A percentile compares a stretch with the other conserved stretches of the same genome.
Conservation (phyloP, 2,888 invertebrate species). For the Caenorhabditis macrosperma region DNA sequence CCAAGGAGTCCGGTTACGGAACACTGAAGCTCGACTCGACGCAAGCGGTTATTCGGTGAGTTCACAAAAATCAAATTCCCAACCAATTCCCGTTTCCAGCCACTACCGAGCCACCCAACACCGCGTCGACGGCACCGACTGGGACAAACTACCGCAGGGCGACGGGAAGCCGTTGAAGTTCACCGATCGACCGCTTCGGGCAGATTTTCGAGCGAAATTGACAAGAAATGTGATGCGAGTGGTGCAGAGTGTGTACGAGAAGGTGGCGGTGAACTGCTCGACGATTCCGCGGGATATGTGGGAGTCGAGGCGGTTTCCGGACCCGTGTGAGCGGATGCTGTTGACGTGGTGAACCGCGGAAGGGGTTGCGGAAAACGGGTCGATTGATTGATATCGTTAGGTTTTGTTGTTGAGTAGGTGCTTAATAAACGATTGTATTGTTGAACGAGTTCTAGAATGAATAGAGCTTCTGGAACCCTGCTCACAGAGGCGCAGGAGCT, state of each 20-base stretch:
- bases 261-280: constrained; percentile 10
- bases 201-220: constrained; percentile 2
- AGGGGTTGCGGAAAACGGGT: neutral
- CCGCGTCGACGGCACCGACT: neutral
- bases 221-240: constrained; percentile 6
- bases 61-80: neutral
- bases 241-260: constrained; percentile 2
- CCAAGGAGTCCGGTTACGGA: constrained; percentile 10
- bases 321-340: constrained; percentile 17
- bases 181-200: neutral
- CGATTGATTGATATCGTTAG: neutral
- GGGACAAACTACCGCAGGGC: constrained; percentile 14
- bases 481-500: no score
- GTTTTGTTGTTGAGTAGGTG: no score
- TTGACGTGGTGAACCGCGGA: constrained; percentile 1
- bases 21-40: neutral
- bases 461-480: no score
- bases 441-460: no score
- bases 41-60: constrained; percentile 20
- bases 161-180: neutral
- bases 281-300: neutral
- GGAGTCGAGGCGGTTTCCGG: constrained; percentile 4
- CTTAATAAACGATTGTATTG: no score
- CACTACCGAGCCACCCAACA: constrained; percentile 28
- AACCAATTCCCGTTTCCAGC: neutral